Conservation (phyloP, 2,888 invertebrate genomes). For the Meghimatium bilineatum region DNA sequence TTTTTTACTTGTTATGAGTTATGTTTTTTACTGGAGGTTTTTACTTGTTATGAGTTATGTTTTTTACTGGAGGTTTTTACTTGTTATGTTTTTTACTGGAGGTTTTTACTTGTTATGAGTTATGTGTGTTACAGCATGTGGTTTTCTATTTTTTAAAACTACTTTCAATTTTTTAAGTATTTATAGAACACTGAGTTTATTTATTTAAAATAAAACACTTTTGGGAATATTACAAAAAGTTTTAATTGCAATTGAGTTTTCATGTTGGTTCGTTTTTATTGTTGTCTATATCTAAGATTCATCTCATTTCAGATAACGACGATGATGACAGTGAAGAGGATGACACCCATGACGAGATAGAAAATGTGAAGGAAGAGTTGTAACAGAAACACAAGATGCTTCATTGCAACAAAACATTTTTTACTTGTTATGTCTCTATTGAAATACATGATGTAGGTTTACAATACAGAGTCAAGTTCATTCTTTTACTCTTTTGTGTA, state of each 20-base stretch:
- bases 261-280: neutral
- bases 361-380: constrained; percentile 22
- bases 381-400: neutral
- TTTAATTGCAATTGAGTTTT: neutral
- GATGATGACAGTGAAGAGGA: neutral
- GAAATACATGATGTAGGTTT: neutral
- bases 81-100: too few species aligned
- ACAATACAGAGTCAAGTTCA: neutral
- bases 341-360: neutral
- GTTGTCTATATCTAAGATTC: neutral
- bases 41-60: too few species aligned
- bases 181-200: too few species aligned
- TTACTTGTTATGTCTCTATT: neutral
- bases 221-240: too few species aligned
- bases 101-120: too few species aligned
- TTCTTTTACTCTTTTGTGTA: neutral
- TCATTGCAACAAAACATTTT: neutral
- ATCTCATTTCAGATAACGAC: constrained; percentile 2
- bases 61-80: too few species aligned
- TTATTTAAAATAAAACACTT: too few species aligned
- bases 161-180: too few species aligned
- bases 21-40: too few species aligned
- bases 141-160: too few species aligned
- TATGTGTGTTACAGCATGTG: too few species aligned
- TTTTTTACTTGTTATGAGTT: too few species aligned